Evolutionary conservation across 1,140 invertebrate genomes (phyloP), one percentile per base, ranked within the genome.

Genomic region (Stegodyphus mimosarum): DNA sequence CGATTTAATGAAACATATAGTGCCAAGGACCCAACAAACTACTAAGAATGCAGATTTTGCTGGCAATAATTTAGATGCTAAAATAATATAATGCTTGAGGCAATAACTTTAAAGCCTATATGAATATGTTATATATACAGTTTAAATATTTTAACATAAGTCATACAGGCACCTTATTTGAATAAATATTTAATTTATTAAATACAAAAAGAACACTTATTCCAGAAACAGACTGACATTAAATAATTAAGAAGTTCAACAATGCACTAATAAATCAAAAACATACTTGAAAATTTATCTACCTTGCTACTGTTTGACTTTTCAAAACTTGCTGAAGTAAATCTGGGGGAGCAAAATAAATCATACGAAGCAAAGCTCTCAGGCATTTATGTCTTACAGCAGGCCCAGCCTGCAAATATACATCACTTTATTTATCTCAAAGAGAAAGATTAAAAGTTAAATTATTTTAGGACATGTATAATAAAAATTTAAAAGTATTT

Each of bases 301-400:
- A 91, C 91, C 91, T 91, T 33, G 97, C 98, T 18, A 99, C 96
- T 84, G 97, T 93, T 92, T 98, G 96, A 90, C 96, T 96, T 90
- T 97, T 96, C 9, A 98, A 91, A 76, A 98, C 96, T 88, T 95
- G 94, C 91, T 93, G 88, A 13, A 91, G 89, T 77, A 91, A 87
- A 72, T 91, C 90, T 60, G 90, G 87, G 13, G 88, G 87, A 50
- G 97, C 95, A 90, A 98, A 98, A 91, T 97, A 98, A 1, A 99
- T 96, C 95, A 99, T 98, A 74, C 97, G 93, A 15, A 99, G 92
- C 33, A 99, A 92, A n/a, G 98, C 97, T 89, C 97, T 94, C 49
- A 99, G 93, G 90, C 97, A 99, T 91, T 98, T 98, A 91, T 97
- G 97, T 88, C 97, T 94, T 13, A 99, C 97, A 77, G 97, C 96